These are phyloP conservation scores for Cheilosia pagana DNA, from an alignment of 2,888 invertebrate genomes.

Conservation along the genomic window DNA sequence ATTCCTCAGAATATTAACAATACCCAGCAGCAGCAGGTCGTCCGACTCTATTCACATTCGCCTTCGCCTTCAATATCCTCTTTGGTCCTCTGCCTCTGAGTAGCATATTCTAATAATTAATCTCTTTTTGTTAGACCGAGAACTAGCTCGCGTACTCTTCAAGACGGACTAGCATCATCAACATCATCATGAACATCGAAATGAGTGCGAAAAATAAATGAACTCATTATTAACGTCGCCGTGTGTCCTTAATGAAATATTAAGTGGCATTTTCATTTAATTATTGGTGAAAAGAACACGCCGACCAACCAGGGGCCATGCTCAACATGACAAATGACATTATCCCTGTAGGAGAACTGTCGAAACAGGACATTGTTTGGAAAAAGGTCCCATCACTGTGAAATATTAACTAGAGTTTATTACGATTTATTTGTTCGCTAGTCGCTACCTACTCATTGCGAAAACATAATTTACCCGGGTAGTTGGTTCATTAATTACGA, in stretches of 20 bases:
- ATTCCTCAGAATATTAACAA: slow-evolving; percentile 59
- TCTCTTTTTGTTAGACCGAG: slow-evolving; percentile 56
- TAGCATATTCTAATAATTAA: slow-evolving; percentile 64
- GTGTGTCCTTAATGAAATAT: slow-evolving; percentile 72
- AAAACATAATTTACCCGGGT: slow-evolving; percentile 39
- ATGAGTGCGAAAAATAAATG: slow-evolving; percentile 66
- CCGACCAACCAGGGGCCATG: slow-evolving; percentile 4
- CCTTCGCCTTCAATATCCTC: slow-evolving; percentile 55
- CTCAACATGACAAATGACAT: slow-evolving; percentile 58
- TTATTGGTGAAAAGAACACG: slow-evolving; percentile 67
- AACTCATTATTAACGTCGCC: slow-evolving; percentile 68
- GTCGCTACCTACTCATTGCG: background rate
- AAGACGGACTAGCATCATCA: slow-evolving; percentile 30
- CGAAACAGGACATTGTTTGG: slow-evolving; percentile 27
- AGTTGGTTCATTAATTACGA: slow-evolving; percentile 37
- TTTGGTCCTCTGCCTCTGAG: slow-evolving; percentile 33
- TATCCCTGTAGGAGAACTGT: slow-evolving; percentile 2
- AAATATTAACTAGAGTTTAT: slow-evolving; percentile 47
- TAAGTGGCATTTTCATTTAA: slow-evolving; percentile 74
- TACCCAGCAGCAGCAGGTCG: slow-evolving; percentile 53
- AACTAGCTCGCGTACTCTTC: slow-evolving; percentile 21
- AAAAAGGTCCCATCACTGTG: slow-evolving; percentile 8
- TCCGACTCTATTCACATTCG: slow-evolving; percentile 27
- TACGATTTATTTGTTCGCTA: slow-evolving; percentile 12
- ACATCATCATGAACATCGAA: slow-evolving; percentile 44